Conservation (phyloP, 1,140 invertebrate genomes). For the Drosophila baimaii region DNA sequence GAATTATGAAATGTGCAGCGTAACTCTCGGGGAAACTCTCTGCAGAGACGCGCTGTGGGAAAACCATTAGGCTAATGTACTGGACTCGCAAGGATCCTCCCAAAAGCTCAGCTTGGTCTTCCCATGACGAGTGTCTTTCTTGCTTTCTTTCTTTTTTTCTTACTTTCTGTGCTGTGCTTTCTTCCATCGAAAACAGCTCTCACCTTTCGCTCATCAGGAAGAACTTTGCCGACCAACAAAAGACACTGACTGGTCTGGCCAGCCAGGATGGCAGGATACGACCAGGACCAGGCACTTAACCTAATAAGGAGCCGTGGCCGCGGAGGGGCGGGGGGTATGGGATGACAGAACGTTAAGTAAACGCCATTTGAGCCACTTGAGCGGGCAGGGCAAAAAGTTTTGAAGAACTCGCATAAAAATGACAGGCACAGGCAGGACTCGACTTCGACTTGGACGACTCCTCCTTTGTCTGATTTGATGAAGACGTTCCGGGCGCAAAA, state of each 20-base stretch:
- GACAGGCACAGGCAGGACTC: slow-evolving; percentile 55
- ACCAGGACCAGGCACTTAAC: slow-evolving; percentile 70
- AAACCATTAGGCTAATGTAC: slow-evolving; percentile 78
- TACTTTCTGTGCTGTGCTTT: too few species aligned
- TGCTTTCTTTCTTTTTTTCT: background rate
- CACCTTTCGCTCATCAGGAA: slow-evolving; percentile 7
- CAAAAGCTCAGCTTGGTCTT: too few species aligned
- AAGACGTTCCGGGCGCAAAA: slow-evolving; percentile 56
- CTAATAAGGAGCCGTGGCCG: slow-evolving; percentile 68
- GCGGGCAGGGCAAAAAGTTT: slow-evolving; percentile 58
- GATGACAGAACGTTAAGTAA: slow-evolving; percentile 78
- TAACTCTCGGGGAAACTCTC: slow-evolving; percentile 43
- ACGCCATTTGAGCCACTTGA: slow-evolving; percentile 65
- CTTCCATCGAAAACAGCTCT: background rate
- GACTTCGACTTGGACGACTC: slow-evolving; percentile 23
- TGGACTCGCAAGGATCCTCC: slow-evolving; percentile 23
- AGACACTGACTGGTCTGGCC: slow-evolving; percentile 3
- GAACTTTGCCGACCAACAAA: slow-evolving; percentile 8
- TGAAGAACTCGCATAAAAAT: slow-evolving; percentile 83
- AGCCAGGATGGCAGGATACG: background rate
- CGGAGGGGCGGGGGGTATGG: slow-evolving; percentile 21
- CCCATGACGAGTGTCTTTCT: slow-evolving; percentile 21
- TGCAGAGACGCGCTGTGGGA: slow-evolving; percentile 1
- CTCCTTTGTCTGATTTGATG: slow-evolving; percentile 70
- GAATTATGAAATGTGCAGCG: slow-evolving; percentile 82